Evolutionary conservation across 2,888 invertebrate genomes (phyloP), one percentile per base, ranked within the genome.

Genomic region (Drosophila kambysellisi): DNA sequence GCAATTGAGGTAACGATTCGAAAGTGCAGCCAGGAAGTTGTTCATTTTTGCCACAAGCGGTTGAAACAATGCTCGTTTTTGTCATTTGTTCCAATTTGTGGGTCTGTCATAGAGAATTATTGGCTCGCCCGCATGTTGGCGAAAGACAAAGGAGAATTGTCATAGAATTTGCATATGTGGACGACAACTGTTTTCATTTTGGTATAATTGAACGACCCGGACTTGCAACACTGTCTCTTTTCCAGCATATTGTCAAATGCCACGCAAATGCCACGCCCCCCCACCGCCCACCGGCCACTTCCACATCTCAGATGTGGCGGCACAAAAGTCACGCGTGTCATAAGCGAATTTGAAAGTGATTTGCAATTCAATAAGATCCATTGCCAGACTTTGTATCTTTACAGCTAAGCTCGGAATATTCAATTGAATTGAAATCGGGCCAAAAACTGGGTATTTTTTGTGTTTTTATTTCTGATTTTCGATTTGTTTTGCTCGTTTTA

Each of bases 351-450:
- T 67, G 39, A 50, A 71, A 69, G 58, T 73, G 63, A 82, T 82
- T 82, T 82, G 88, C 84, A 87, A 81, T 72, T 87, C 82, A 82
- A 87, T 65, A 25, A 58, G 70, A 62, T 75, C 64, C 48, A 56
- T 66, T 69, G 62, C n/a, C 53, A 62, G 52, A 79, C 50, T 32
- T 39, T n/a, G 39, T 53, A 15, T 62, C 48, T 67, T 72, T 67
- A 69, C 61, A 65, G 65, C 59, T 66, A 63, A 76, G 69, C 57
- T 63, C 62, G 35, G 63, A 63, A 53, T 73, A 79, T 83, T 79
- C 86, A 76, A 79, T 79, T 85, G 74, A 74, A 76, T 53, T 76
- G 46, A 63, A 74, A 57, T 63, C 61, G 33, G 56, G 61, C 75
- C 59, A 70, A 74, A 74, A 67, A 50, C 9, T 71, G 70, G 82